Base-by-base conservation (phyloP, 1,140 invertebrate genomes). In the Zaprionus taronus region DNA sequence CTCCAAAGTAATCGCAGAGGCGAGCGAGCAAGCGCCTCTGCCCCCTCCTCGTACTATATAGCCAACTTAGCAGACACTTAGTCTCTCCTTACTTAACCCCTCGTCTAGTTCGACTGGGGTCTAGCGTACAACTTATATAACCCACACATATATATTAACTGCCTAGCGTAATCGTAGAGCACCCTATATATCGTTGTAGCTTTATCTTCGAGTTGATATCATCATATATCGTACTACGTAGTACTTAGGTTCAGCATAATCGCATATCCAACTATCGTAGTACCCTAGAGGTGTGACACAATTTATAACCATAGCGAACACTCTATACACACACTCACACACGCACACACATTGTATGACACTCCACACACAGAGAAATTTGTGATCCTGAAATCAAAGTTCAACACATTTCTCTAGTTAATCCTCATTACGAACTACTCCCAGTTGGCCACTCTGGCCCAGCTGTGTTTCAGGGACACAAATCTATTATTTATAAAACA, bases 401-500 rank as follows among this genome's bases (percentile, higher is more conserved):
- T 47, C 41, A 47, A 4, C 41, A n/a, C n/a, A 17, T 47, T 47
- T 47, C 41, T 47, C 6, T n/a, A 47, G 41, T 75, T 70, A 75
- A 64, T 75, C 63, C 72, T 71, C 67, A 71, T 71, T 75, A 75
- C 64, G 28, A 17, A 61, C 64, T 56, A 72, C 24, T 66, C 62
- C 72, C 67, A 62, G 49, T 68, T 72, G 73, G 60, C 38, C 38
- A n/a, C 15, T 5, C n/a, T n/a, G 41, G 2, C 41, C n/a, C 41
- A 44, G n/a, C 41, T 44, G 17, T 36, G 62, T 72, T 47, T 57
- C 58, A 63, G 70, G 57, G 38, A 57, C 63, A 68, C 56, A 57
- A 56, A 77, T 85, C 61, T 78, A 83, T 89, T 86, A 89, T 86
- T 86, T 89, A 83, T 86, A 83, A 80, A 83, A 86, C 72, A 38